Evolutionary conservation across 1,140 invertebrate genomes (phyloP).

Genomic region (Drosophila lini): DNA sequence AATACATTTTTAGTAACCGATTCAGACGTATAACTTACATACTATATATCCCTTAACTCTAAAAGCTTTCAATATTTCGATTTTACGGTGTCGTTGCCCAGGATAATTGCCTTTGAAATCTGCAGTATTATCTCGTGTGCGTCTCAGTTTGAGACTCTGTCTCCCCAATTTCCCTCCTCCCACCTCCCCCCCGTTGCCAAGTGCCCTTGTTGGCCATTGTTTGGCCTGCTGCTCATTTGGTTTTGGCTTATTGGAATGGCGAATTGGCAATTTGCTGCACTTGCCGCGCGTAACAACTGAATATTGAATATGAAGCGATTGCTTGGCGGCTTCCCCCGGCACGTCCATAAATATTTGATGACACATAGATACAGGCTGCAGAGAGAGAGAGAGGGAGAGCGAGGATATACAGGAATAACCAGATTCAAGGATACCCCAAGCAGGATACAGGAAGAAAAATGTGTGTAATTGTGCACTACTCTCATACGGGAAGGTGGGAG

Average conservation of each 20-base stretch:
- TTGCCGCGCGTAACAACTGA: conserved; percentile 63
- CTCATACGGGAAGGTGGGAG: conserved; percentile 36
- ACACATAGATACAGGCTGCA: conserved; percentile 3
- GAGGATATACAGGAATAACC: not conserved
- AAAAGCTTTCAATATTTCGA: conserved; percentile 10
- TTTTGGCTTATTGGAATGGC: conserved; percentile 60
- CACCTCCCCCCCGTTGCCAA: not conserved
- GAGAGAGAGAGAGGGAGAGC: not conserved
- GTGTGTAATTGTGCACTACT: conserved; percentile 61
- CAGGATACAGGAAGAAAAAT: conserved; percentile 42
- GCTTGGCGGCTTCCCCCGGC: conserved; percentile 58
- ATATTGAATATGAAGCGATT: conserved; percentile 65
- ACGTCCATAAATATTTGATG: conserved; percentile 62
- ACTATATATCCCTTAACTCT: not conserved
- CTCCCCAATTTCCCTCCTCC: not conserved
- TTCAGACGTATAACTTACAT: no score
- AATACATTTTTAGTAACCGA: not conserved
- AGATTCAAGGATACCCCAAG: conserved; percentile 1
- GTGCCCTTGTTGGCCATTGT: conserved; percentile 32
- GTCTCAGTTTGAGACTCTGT: not conserved
- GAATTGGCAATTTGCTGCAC: conserved; percentile 63
- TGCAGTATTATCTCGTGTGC: not conserved
- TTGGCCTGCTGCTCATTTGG: conserved; percentile 58
- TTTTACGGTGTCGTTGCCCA: conserved; percentile 11
- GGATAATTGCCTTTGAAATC: conserved; percentile 26